phyloP scores from a whole-genome alignment of 2,797 vertebrate genomes.

The Enteromius fasciolatus region DNA sequence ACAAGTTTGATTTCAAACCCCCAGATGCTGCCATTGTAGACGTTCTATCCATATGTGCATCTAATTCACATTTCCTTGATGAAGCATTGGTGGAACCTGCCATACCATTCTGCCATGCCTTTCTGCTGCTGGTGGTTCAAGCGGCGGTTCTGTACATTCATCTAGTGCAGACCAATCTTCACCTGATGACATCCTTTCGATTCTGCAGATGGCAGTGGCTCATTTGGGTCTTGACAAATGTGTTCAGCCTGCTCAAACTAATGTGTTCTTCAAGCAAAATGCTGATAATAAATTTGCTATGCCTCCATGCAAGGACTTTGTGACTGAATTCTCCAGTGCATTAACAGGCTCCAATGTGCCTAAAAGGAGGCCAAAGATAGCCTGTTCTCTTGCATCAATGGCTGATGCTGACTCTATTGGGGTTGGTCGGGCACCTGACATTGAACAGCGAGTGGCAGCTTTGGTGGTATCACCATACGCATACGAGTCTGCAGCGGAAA shows the following conservation, averaged over 20 bases:
- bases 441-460: too few species aligned
- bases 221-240: not conserved
- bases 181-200: not conserved
- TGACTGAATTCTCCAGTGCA: not conserved
- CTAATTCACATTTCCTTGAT: not conserved
- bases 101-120: too few species aligned
- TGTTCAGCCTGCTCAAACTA: not conserved
- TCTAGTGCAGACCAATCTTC: not conserved
- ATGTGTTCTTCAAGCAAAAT: not conserved
- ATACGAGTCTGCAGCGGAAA: too few species aligned
- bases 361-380: too few species aligned
- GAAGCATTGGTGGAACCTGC: not conserved
- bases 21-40: not conserved
- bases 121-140: not conserved
- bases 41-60: not conserved
- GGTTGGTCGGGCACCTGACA: too few species aligned
- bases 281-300: not conserved
- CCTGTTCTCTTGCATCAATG: too few species aligned
- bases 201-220: too few species aligned
- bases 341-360: too few species aligned
- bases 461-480: too few species aligned
- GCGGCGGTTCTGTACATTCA: not conserved
- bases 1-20: not conserved
- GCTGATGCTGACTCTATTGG: too few species aligned
- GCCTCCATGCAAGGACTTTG: not conserved